Percentiles rank a stretch among this genome's conserved stretches.
phyloP scores from a whole-genome alignment of 2,888 invertebrate genomes.

The Epinotia bilunana region DNA sequence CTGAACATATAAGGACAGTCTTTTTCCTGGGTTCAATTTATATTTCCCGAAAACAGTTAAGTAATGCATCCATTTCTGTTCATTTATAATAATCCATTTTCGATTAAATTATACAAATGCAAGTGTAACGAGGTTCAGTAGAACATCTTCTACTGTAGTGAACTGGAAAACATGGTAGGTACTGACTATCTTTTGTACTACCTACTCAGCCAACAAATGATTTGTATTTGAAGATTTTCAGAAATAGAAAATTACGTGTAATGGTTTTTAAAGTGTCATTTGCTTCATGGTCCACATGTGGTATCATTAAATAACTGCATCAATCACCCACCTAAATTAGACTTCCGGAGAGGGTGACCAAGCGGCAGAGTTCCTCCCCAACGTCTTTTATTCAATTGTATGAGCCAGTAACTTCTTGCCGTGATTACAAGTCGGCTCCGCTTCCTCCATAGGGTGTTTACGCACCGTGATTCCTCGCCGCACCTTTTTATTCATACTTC shows the following conservation, averaged over 20 bases:
- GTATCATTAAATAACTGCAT: constrained; percentile 49
- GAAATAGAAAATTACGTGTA: neutral
- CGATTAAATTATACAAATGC: no score
- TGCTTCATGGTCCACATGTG: neutral
- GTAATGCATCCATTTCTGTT: no score
- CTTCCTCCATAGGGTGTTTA: constrained; percentile 75
- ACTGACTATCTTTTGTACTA: no score
- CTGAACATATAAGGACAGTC: neutral
- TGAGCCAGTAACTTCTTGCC: constrained; percentile 57
- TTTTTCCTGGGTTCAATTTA: neutral
- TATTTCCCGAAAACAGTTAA: no score
- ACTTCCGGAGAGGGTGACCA: constrained; percentile 76
- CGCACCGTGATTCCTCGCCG: constrained; percentile 77
- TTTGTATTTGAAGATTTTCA: neutral
- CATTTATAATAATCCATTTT: no score
- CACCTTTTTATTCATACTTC: constrained; percentile 80
- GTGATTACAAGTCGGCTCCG: constrained; percentile 62
- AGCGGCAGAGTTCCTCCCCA: constrained; percentile 65
- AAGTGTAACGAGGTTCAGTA: no score
- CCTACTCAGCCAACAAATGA: no score
- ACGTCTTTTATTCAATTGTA: constrained; percentile 62
- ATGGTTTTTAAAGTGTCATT: neutral
- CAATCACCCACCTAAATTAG: constrained; percentile 58
- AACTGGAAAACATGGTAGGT: no score
- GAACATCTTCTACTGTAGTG: no score